Conservation (phyloP, 2,888 invertebrate genomes). For the Dynastes grantii region DNA sequence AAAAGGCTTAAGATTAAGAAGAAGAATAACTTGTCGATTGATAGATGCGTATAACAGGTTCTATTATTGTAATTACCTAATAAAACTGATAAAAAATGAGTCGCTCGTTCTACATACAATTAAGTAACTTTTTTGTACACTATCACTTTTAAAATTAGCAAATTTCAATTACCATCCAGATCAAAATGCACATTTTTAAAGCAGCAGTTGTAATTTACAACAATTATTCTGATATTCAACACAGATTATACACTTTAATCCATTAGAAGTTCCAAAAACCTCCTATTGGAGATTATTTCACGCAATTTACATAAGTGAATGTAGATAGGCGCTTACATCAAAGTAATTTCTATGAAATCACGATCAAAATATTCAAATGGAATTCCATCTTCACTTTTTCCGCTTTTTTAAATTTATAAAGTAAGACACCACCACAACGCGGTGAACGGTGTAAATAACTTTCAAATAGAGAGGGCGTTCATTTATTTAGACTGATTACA, state of each 20-base stretch:
- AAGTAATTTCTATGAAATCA: background rate
- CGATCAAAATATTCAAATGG: background rate
- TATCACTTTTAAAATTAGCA: background rate
- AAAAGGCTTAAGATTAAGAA: too few species aligned
- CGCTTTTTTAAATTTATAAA: background rate
- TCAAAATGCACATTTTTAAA: background rate
- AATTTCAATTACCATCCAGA: background rate
- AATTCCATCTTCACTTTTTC: slow-evolving; percentile 15
- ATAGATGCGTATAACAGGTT: too few species aligned
- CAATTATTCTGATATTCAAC: background rate
- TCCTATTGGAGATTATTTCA: background rate
- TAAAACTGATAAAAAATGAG: too few species aligned
- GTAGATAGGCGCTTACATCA: background rate
- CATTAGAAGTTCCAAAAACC: background rate
- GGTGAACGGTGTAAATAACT: slow-evolving; percentile 16
- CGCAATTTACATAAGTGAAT: background rate
- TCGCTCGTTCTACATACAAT: too few species aligned
- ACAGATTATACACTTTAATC: background rate
- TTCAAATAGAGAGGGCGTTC: slow-evolving; percentile 21
- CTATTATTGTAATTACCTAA: too few species aligned
- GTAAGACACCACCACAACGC: background rate
- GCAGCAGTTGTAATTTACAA: background rate
- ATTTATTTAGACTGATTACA: background rate
- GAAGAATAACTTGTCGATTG: too few species aligned
- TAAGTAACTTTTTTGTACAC: background rate